Evolutionary conservation across 2,888 invertebrate species (phyloP), one percentile per base, ranked within the genome.

Genomic region (Melanophora roralis): DNA sequence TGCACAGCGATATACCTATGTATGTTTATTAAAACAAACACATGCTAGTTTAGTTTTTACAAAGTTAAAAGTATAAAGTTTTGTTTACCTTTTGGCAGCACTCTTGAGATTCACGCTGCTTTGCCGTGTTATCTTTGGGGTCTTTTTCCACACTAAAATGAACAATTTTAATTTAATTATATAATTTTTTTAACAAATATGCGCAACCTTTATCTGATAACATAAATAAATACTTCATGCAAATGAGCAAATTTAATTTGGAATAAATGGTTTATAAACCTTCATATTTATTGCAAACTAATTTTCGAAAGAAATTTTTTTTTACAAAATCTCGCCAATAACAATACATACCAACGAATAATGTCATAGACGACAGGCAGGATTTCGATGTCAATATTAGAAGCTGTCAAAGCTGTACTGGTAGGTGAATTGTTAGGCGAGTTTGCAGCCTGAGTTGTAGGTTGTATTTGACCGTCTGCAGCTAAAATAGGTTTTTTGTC

Each of bases 341-440:
- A 67, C 21, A 45, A 60, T 47, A 82, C 84, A 83, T 91, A 97
- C 97, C 97, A 96, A 91, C 97, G 93, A 87, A 98, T 95, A 83
- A 97, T 97, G 91, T 97, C 97, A 91, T 97, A 97, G 87, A 98
- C 95, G 85, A 96, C 92, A 80, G 97, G 97, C 85, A 98, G 92
- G 91, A 98, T 96, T 91, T 97, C 97, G 86, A 97, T 94, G 89
- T 97, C 96, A 86, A 97, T 93, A 88, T 96, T 95, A 89, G 95
- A 94, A 78, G 95, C 95, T 85, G 94, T 92, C 87, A 95, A 89
- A 77, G 92, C 78, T 19, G 83, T 27, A 5, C 6, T 83, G 16
- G 43, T 45, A 23, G 82, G 9, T 23, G 81, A 81, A 64, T 79
- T 82, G 45, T 62, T 78, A 8, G 82, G 34, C 45, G 62, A 11